Conservation (phyloP, 1,140 invertebrate genomes). For the Wasmannia auropunctata region DNA sequence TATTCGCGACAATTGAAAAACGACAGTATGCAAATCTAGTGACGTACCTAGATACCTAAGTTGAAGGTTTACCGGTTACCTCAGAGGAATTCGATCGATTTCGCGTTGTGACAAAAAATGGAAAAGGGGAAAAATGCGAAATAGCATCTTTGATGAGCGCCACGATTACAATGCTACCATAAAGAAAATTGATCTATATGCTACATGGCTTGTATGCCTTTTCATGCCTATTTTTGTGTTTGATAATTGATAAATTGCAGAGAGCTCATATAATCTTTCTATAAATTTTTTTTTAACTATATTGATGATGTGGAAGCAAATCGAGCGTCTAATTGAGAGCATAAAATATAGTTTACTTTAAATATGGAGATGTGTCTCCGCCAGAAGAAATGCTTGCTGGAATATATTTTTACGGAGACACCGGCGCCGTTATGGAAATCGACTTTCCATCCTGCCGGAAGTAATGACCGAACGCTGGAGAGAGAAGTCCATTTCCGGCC, state of each 20-base stretch:
- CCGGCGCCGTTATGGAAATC: constrained; percentile 19
- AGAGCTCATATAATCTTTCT: no score
- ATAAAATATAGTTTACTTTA: background rate
- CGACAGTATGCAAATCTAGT: constrained; percentile 75
- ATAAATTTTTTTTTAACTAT: no score
- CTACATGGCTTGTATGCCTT: background rate
- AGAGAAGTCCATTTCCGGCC: constrained; percentile 34
- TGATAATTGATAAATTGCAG: background rate
- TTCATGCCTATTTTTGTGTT: background rate
- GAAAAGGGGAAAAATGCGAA: constrained; percentile 33
- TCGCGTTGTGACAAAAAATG: constrained; percentile 58
- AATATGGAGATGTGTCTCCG: background rate
- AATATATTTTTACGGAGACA: background rate
- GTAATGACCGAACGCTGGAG: constrained; percentile 2
- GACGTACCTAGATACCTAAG: constrained; percentile 69
- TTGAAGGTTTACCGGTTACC: constrained; percentile 61
- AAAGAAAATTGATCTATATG: background rate
- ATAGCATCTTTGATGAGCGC: background rate
- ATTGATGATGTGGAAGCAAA: background rate
- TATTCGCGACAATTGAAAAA: constrained; percentile 74
- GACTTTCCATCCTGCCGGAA: constrained; percentile 1
- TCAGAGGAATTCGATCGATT: constrained; percentile 70
- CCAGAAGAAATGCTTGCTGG: background rate
- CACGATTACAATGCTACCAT: background rate
- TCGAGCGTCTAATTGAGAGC: background rate